Percentiles rank a stretch among this genome's conserved stretches.
These are phyloP conservation scores for Eidolon helvum DNA, from an alignment of 2,113 vertebrate genomes.

Conservation along the genomic window DNA sequence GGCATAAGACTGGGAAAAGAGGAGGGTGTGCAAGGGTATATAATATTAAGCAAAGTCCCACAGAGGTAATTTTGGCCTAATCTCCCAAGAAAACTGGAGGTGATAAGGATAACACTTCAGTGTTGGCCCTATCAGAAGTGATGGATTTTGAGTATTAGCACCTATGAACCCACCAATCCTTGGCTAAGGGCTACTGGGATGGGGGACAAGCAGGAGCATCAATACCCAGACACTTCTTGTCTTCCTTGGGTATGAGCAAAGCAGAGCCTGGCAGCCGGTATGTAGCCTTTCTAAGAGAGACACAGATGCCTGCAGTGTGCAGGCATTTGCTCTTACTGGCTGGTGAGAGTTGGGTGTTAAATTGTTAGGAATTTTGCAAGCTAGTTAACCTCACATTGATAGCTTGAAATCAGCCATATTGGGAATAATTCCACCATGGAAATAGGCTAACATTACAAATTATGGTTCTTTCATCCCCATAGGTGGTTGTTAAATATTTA, in stretches of 20 bases:
- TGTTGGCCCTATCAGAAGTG: background rate
- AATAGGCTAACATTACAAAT: background rate
- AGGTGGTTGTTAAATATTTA: background rate
- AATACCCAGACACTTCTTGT: background rate
- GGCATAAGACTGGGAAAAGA: background rate
- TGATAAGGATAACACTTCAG: accelerated
- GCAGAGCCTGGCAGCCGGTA: background rate
- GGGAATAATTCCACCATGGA: background rate
- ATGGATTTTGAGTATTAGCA: background rate
- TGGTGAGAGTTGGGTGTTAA: background rate
- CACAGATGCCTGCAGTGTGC: background rate
- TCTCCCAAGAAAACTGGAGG: background rate
- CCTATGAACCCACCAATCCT: background rate
- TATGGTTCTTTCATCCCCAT: background rate
- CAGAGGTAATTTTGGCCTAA: background rate
- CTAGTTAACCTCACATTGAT: background rate
- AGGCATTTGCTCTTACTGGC: background rate
- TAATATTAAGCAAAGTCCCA: background rate
- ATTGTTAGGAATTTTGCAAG: background rate
- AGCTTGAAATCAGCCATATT: background rate
- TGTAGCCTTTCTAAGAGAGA: background rate
- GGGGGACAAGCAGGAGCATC: background rate
- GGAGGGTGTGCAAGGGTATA: background rate
- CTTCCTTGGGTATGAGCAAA: background rate
- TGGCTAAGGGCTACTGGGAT: background rate